phyloP scores from a whole-genome alignment of 2,888 invertebrate genomes.

The Drosophila quinaria region DNA sequence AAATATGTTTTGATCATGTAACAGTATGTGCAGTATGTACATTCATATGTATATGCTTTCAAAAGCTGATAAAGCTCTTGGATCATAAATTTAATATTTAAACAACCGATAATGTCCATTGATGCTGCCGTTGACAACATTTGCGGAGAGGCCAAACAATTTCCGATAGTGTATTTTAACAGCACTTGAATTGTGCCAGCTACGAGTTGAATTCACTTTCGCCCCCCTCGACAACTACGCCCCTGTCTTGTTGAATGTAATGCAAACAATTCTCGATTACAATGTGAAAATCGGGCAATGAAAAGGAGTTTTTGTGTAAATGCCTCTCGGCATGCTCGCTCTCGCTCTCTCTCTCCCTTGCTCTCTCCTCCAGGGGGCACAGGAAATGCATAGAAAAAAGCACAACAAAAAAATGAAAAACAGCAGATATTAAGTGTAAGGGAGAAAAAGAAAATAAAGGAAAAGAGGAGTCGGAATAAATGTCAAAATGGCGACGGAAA shows the following conservation, averaged over 20 bases:
- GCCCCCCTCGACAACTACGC: neutral
- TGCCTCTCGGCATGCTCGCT: slow-evolving; percentile 7
- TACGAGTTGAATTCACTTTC: neutral
- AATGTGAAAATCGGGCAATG: slow-evolving; percentile 56
- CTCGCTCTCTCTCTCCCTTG: neutral
- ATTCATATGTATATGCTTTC: no score
- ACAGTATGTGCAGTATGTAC: no score
- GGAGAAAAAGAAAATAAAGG: neutral
- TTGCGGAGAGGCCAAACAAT: slow-evolving; percentile 3
- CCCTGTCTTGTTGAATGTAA: slow-evolving; percentile 40
- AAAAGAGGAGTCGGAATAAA: slow-evolving; percentile 5
- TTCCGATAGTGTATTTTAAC: slow-evolving; percentile 43
- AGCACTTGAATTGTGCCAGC: slow-evolving; percentile 25
- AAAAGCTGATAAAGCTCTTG: neutral
- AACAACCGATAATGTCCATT: slow-evolving; percentile 15
- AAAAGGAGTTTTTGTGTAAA: slow-evolving; percentile 35
- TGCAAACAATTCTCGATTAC: slow-evolving; percentile 58
- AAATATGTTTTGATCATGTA: neutral
- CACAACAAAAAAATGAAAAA: neutral
- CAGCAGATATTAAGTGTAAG: neutral
- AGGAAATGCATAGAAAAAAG: slow-evolving; percentile 34
- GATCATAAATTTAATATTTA: slow-evolving; percentile 8
- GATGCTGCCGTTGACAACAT: slow-evolving; percentile 34
- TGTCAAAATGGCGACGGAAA: slow-evolving; percentile 29
- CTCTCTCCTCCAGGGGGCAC: slow-evolving; percentile 1